Percentiles rank a stretch among this genome's conserved stretches.
Evolutionary conservation across 2,888 invertebrate genomes (phyloP).

Genomic region (Helicoverpa assulta): DNA sequence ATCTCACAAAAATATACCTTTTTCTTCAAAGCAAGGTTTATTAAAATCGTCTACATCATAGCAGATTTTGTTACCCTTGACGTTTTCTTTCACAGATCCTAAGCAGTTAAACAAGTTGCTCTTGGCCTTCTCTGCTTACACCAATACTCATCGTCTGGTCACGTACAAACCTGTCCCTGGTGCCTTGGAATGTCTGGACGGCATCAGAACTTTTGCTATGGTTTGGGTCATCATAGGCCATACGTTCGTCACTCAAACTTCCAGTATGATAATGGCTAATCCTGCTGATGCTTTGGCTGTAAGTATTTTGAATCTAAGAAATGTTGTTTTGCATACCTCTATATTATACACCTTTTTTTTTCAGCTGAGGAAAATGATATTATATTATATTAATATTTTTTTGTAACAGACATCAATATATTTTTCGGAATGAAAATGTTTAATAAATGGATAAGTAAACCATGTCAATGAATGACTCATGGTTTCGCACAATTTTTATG

Average conservation of each 20-base stretch:
- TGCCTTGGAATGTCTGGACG: constrained; percentile 84
- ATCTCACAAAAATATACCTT: not conserved
- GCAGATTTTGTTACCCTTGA: too few relatives aligned
- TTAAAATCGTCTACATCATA: too few relatives aligned
- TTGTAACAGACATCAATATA: too few relatives aligned
- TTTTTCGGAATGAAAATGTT: too few relatives aligned
- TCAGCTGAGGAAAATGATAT: too few relatives aligned
- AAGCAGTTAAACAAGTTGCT: constrained; percentile 67
- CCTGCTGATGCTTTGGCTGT: constrained; percentile 67
- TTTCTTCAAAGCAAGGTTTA: too few relatives aligned
- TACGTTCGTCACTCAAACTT: constrained; percentile 67
- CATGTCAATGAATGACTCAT: too few relatives aligned
- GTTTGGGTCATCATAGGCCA: constrained; percentile 87
- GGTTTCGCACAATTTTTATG: not conserved
- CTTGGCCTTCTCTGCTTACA: constrained; percentile 76
- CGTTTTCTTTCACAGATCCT: constrained; percentile 66
- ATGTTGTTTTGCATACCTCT: not conserved
- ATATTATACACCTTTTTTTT: too few relatives aligned
- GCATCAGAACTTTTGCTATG: constrained; percentile 85
- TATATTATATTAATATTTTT: too few relatives aligned
- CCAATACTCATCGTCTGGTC: constrained; percentile 81
- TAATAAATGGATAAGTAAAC: too few relatives aligned
- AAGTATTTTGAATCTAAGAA: constrained; percentile 38
- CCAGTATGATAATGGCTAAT: constrained; percentile 65
- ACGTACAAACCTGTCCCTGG: constrained; percentile 74